Evolutionary conservation across 2,797 vertebrate genomes (phyloP), one percentile per base, ranked within the genome.

Genomic region (Vultur gryphus): DNA sequence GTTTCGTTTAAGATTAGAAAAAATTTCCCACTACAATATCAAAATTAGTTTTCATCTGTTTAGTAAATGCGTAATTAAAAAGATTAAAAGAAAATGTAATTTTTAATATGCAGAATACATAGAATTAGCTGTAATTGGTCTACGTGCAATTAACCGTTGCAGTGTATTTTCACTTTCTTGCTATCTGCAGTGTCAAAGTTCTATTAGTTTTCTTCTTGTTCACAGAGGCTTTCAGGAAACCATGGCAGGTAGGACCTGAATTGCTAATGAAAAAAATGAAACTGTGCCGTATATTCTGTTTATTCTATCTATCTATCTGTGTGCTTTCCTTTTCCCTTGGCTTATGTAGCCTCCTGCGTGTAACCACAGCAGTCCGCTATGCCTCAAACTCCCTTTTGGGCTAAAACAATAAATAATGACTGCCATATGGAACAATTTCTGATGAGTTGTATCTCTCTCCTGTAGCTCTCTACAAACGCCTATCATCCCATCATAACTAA

Each of bases 401-500:
- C 64, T 65, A 35, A 77, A 39, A 2, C 24, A 17, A 9, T 31
- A n/a, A 49, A 16, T 55, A 28, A 37, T 5, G 31, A 6, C 9
- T 41, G 35, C 19, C 3, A 0, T 17, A 19, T 16, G 26, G 39
- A n/a, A 33, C 24, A 25, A 52, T 39, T 33, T 23, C 54, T 86
- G 58, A 58, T 25, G 41, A 16, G 16, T 25, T 35, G 26, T 67
- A 12, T 94, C 35, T 67, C 39, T 24, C 25, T 75, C 43, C 96
- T 76, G 48, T 87, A 99, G 99, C 93, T 94, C 75, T 92, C 98
- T 71, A 95, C 97, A 3, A 96, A 98, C 13, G 98, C 97, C 66
- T 98, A 98, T 95, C 93, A 37, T 41, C 97, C 98, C 58, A 95
- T 98, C 87, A 92, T 98, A 94, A 94, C 90, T 77, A 97, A 97